Evolutionary conservation across 2,888 invertebrate genomes (phyloP).

Genomic region (Notocelia uddmanniana): DNA sequence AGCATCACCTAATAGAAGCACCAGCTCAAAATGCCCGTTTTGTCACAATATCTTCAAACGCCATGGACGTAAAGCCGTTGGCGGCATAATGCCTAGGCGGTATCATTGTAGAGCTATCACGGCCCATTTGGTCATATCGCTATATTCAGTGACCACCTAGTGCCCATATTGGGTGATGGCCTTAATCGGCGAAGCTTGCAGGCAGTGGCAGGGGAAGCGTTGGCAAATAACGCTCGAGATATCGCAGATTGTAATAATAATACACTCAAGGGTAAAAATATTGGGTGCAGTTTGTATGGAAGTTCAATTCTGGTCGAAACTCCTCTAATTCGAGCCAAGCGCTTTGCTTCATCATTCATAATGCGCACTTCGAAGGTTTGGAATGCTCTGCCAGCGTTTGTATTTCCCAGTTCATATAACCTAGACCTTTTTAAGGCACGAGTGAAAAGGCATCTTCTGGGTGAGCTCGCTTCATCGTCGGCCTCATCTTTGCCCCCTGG

Average conservation of each 20-base stretch:
- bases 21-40: not conserved
- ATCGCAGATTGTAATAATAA: not conserved
- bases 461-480: no score
- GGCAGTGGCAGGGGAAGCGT: conserved; percentile 27
- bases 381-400: no score
- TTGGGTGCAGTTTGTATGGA: no score
- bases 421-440: no score
- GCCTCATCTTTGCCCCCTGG: no score
- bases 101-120: conserved; percentile 39
- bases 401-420: no score
- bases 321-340: no score
- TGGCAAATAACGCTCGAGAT: not conserved
- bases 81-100: conserved; percentile 21
- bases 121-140: conserved; percentile 42
- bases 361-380: no score
- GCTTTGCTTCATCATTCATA: no score
- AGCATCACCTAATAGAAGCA: not conserved
- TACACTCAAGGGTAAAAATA: no score
- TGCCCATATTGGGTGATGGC: conserved; percentile 40
- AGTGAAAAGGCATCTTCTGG: no score
- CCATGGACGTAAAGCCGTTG: not conserved
- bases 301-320: no score
- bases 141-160: conserved; percentile 27
- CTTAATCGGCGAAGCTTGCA: conserved; percentile 31
- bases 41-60: conserved; percentile 5